Evolutionary conservation across 2,888 invertebrate genomes (phyloP), one percentile per base, ranked within the genome.

Genomic region (Pachycephus smyrnensis): DNA sequence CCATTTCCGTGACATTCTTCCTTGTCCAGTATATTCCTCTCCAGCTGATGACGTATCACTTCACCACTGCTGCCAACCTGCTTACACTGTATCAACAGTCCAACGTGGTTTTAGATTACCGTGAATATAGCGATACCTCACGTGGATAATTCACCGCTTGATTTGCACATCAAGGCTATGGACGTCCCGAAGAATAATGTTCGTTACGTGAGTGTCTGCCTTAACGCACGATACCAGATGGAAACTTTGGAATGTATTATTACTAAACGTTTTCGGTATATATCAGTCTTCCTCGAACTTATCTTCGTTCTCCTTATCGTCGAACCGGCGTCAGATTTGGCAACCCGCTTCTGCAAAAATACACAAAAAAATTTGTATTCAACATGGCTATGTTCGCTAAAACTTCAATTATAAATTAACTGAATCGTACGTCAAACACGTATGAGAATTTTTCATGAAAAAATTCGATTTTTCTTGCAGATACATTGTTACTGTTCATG

Each of bases 1-100:
- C 83, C 85, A 88, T 85, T 86, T 86, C 76, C 84, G 87, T 74
- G 80, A 85, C 90, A 90, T 90, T 82, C 86, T 88, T 86, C 82
- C 81, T 80, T 84, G 84, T 88, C 88, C 89, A 89, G 89, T 88
- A 86, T 85, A 82, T 77, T 77, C 73, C 32, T 55, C 6, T 9
- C 1, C 55, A 23, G 23, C 23, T 9, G 55, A 55, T 23, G 9
- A 55, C 55, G 55, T 55, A 23, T 55, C 55, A 55, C 55, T 55
- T 23, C 9, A 9, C 6, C 23, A 55, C 23, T 55, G 23, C 23
- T 55, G 23, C 55, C 55, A 55, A 55, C 55, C 55, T 23, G 15
- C 23, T 55, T 55, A 55, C 1, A 23, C 55, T 9, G 23, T 9
- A 23, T 55, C 55, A 23, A 55, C 23, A 2, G 23, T 55, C 9